phyloP scores from a whole-genome alignment of 2,797 vertebrate species.

The Bucorvus abyssinicus region DNA sequence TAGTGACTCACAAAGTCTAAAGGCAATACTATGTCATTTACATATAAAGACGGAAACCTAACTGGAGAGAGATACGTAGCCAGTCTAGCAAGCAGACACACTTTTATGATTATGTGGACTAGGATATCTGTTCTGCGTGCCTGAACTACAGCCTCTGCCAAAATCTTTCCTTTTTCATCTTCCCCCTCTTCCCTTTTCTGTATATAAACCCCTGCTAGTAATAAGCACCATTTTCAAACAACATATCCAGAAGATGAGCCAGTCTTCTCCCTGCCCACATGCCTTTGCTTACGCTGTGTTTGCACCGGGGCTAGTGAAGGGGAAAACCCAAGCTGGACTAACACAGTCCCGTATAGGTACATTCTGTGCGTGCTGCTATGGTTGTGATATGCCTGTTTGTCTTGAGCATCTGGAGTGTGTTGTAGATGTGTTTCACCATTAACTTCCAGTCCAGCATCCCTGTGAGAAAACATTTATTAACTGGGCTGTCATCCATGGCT shows the following conservation, averaged over 20 bases:
- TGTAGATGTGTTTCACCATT: constrained; percentile 57
- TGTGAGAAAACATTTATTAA: constrained; percentile 87
- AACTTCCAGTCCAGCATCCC: constrained; percentile 70
- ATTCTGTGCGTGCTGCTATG: not conserved
- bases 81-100: constrained; percentile 39
- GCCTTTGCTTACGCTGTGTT: not conserved
- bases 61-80: not conserved
- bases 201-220: not conserved
- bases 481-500: constrained; percentile 85
- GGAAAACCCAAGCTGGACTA: constrained; percentile 38
- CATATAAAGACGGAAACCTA: constrained; percentile 36
- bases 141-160: constrained; percentile 44
- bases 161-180: constrained; percentile 22
- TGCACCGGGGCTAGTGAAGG: constrained; percentile 47
- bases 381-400: constrained; percentile 48
- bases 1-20: not conserved
- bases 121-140: constrained; percentile 53
- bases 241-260: not conserved
- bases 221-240: not conserved
- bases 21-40: constrained; percentile 16
- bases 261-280: not conserved
- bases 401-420: constrained; percentile 61
- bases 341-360: not conserved
- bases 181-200: not conserved
- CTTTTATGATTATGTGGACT: constrained; percentile 54